Evolutionary conservation across 35 echinoderm and acorn worm genomes (phyloP), one percentile per base, ranked within the genome.

Genomic region (Acanthaster planci): DNA sequence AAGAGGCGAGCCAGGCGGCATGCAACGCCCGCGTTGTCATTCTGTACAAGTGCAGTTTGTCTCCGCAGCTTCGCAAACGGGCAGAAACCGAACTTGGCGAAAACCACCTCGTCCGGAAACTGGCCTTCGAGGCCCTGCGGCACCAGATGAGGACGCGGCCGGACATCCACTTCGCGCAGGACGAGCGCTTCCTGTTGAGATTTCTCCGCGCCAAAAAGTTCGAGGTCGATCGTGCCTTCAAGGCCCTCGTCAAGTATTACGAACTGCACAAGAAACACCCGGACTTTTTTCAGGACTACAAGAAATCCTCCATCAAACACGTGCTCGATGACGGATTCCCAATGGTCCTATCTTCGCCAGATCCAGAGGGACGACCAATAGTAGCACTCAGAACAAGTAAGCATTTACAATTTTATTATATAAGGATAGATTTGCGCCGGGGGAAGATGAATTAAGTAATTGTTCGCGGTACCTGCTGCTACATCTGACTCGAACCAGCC

Each of bases 161-260:
- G 18, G 88, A 88, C 47, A 99, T 99, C 22, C 86, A 92, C 39
- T 99, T 94, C 53, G 77, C 87, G 27, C 67, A 80, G 10, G 96
- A 99, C 54, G 84, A 93, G 8, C 76, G 82, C 29, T 99, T 99
- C 80, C 77, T 99, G 39, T 81, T 99, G 9, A 84, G 96, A 36
- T 99, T 99, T 89, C 64, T 99, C 22, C 80, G 96, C 3, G 96
- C 96, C 40, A 93, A 89, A 53, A 99, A 99, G 85, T 99, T 99
- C 50, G 96, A 99, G 2, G 88, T 86, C 1, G 92, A 99, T 38
- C 75, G 96, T 0, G 88, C 96, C 0, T 99, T 90, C 58, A 93
- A 99, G 56, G 77, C 88, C 35, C 58, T 99, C 22, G 89, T 89
- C 68, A 99, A 99, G 40, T 99, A 99, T 40, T 94, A 99, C 78